A percentile compares a stretch with the other conserved stretches of the same genome.
Conservation (phyloP, 2,113 vertebrate genomes). For the Benitochromis conjunctus region DNA sequence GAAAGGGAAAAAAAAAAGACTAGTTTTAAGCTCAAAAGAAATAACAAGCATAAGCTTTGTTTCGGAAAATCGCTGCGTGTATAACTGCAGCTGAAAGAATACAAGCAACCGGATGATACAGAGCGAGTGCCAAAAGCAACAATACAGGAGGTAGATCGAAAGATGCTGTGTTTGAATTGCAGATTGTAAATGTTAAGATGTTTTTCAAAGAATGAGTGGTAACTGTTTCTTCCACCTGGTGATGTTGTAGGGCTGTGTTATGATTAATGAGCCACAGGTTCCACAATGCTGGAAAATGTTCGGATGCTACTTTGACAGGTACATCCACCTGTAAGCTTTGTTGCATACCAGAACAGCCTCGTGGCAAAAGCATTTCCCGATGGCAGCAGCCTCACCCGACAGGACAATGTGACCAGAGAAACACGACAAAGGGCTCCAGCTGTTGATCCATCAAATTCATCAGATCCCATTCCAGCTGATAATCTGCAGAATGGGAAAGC, state of each 20-base stretch:
- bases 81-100: not conserved
- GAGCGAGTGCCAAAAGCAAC: not conserved
- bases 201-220: not conserved
- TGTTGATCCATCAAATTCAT: not conserved
- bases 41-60: not conserved
- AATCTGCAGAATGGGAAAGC: not conserved
- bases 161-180: not conserved
- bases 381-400: not conserved
- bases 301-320: not conserved
- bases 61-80: not conserved
- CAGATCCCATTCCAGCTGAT: not conserved
- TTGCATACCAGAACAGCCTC: not conserved
- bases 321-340: not conserved
- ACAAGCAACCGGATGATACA: not conserved
- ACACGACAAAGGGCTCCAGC: not conserved
- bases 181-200: not conserved
- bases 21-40: not conserved
- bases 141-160: not conserved
- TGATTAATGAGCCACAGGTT: not conserved
- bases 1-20: not conserved
- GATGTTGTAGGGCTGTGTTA: not conserved
- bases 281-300: not conserved
- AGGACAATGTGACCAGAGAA: not conserved
- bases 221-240: not conserved
- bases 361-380: not conserved